Percentiles rank a stretch among this genome's conserved stretches.
Conservation (phyloP, 1,140 invertebrate species). For the Pogonognathellus flavescens region DNA sequence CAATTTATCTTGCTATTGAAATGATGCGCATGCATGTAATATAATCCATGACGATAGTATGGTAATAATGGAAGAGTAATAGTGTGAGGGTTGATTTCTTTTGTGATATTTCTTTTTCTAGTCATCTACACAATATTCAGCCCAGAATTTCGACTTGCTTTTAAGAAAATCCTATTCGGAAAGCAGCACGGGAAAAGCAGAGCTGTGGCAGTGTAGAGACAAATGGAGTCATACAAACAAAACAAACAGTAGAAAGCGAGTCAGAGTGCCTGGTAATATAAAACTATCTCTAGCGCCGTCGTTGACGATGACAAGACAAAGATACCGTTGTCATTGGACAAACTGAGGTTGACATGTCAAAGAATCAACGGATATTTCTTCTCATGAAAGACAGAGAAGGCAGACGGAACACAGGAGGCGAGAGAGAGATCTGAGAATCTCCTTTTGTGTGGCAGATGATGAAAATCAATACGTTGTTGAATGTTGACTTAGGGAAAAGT, state of each 20-base stretch:
- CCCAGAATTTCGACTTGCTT: conserved; percentile 88
- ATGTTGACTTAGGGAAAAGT: conserved; percentile 56
- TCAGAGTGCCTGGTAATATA: conserved; percentile 47
- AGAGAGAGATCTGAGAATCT: conserved; percentile 27
- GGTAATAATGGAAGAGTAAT: not conserved
- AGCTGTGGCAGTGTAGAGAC: conserved; percentile 57
- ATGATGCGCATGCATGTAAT: not conserved
- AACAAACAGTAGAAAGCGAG: conserved; percentile 31
- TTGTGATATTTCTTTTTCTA: conserved; percentile 32
- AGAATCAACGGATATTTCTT: conserved; percentile 47
- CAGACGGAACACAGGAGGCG: not conserved
- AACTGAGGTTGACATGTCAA: conserved; percentile 42
- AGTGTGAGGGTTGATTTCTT: conserved; percentile 7
- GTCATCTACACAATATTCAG: conserved; percentile 92
- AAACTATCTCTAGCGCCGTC: conserved; percentile 37
- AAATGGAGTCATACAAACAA: not conserved
- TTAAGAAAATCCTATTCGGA: conserved; percentile 82
- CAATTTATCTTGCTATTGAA: not conserved
- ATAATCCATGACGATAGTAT: not conserved
- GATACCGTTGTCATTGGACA: conserved; percentile 38
- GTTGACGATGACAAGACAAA: conserved; percentile 45
- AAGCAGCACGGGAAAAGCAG: conserved; percentile 58
- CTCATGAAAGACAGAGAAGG: not conserved
- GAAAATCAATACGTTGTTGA: conserved; percentile 57
- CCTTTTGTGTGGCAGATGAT: conserved; percentile 40